A percentile compares a stretch with the other conserved stretches of the same genome.
Conservation (phyloP, 2,888 invertebrate genomes). For the Phrixothrix hirtus region DNA sequence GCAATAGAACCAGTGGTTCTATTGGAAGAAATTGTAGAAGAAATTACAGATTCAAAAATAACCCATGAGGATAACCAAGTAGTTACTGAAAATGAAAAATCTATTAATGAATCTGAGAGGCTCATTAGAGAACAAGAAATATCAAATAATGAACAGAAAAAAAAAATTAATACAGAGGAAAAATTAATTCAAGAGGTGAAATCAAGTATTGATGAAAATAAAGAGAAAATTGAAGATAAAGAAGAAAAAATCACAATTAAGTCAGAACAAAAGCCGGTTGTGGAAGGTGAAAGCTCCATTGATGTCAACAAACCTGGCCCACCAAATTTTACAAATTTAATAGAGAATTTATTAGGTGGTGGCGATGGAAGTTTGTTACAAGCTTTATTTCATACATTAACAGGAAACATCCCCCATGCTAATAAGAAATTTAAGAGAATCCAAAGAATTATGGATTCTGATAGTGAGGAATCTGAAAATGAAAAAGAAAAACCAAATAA, state of each 20-base stretch:
- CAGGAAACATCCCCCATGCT: constrained; percentile 45
- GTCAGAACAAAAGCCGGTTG: too few species aligned
- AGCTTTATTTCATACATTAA: constrained; percentile 44
- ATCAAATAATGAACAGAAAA: too few species aligned
- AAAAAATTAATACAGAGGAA: constrained; percentile 4
- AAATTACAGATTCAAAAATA: too few species aligned
- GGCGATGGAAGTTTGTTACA: constrained; percentile 42
- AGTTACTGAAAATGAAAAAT: too few species aligned
- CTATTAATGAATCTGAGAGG: too few species aligned
- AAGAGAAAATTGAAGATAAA: constrained; percentile 16
- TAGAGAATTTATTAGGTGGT: constrained; percentile 43
- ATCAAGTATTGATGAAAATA: constrained; percentile 5
- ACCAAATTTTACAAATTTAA: too few species aligned
- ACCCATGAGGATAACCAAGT: too few species aligned
- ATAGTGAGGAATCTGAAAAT: constrained; percentile 54
- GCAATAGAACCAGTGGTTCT: too few species aligned
- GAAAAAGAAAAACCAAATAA: constrained; percentile 31
- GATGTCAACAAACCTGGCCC: too few species aligned
- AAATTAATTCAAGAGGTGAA: constrained; percentile 7
- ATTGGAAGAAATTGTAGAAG: too few species aligned
- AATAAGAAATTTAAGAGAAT: constrained; percentile 63
- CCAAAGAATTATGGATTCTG: constrained; percentile 61
- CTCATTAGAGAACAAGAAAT: too few species aligned
- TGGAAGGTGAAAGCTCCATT: constrained; percentile 20
- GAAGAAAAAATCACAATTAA: constrained; percentile 8